These are phyloP conservation scores for Enteromius trimaculatus DNA, from an alignment of 2,797 vertebrate species.

Conservation along the genomic window DNA sequence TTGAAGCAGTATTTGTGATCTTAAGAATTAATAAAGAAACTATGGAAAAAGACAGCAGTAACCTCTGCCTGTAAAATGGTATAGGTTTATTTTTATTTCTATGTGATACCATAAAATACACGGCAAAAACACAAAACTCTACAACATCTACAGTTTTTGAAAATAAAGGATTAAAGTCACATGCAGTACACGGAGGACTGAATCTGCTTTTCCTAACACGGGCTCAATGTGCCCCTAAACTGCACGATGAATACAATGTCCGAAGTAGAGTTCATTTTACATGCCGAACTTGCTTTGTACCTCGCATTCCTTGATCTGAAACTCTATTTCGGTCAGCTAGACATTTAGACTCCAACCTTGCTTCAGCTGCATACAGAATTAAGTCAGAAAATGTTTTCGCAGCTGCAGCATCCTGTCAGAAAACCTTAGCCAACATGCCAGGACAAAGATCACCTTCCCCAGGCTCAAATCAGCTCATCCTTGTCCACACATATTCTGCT, in stretches of 20 bases:
- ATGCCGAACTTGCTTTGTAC: neutral
- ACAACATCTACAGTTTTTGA: neutral
- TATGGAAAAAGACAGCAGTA: neutral
- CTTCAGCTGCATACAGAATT: neutral
- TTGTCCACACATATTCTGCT: constrained; percentile 10
- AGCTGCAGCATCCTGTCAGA: constrained; percentile 46
- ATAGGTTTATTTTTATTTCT: constrained; percentile 42
- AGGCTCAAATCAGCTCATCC: constrained; percentile 11
- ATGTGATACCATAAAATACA: constrained; percentile 56
- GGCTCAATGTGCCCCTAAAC: constrained; percentile 61
- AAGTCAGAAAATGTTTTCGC: constrained; percentile 18
- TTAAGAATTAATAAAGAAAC: neutral
- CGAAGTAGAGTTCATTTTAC: neutral
- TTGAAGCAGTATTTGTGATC: neutral
- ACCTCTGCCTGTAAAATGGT: constrained; percentile 5
- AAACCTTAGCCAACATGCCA: constrained; percentile 6
- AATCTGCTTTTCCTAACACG: constrained; percentile 62
- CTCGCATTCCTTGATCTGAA: neutral
- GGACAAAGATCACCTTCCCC: neutral
- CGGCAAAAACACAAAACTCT: neutral
- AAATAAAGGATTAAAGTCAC: neutral
- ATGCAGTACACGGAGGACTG: neutral
- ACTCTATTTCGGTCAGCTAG: neutral
- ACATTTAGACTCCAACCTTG: neutral
- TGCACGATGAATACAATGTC: neutral